Evolutionary conservation across 2,797 vertebrate genomes (phyloP).

Genomic region (Schizothorax lantsangensis): DNA sequence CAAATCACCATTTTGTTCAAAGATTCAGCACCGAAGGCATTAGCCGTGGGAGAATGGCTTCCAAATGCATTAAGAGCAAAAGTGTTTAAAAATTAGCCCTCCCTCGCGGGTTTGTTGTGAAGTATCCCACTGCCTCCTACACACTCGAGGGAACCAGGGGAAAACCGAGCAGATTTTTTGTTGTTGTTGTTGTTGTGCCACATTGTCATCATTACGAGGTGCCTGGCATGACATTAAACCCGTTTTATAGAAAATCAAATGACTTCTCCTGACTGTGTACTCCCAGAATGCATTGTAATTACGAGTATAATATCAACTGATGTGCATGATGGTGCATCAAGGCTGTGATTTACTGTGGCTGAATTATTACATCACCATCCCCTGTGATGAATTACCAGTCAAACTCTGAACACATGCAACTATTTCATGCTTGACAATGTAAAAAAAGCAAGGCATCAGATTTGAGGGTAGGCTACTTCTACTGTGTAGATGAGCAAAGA

Average conservation of each 20-base stretch:
- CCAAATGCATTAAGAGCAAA: constrained; percentile 30
- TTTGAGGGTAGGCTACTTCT: not conserved
- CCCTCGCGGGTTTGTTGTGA: constrained; percentile 6
- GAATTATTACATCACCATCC: constrained; percentile 37
- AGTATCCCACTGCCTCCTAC: constrained; percentile 22
- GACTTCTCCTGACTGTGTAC: constrained; percentile 65
- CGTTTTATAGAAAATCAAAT: constrained; percentile 66
- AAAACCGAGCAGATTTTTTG: constrained; percentile 8
- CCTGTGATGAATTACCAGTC: constrained; percentile 39
- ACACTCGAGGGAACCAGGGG: not conserved
- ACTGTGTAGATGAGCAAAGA: not conserved
- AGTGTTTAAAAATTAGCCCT: constrained; percentile 36
- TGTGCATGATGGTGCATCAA: constrained; percentile 60
- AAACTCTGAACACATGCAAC: constrained; percentile 1
- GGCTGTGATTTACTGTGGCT: constrained; percentile 23
- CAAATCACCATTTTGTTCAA: constrained; percentile 61
- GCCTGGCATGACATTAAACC: constrained; percentile 68
- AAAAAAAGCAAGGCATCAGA: not conserved
- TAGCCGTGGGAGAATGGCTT: constrained; percentile 43
- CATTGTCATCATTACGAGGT: constrained; percentile 68
- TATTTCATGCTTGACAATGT: constrained; percentile 26
- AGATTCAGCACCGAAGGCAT: constrained; percentile 39
- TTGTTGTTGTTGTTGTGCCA: constrained; percentile 52
- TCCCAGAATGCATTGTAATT: constrained; percentile 70
- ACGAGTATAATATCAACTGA: constrained; percentile 68